Evolutionary conservation across 35 echinoderm and acorn worm genomes (phyloP).

Genomic region (Lytechinus variegatus): DNA sequence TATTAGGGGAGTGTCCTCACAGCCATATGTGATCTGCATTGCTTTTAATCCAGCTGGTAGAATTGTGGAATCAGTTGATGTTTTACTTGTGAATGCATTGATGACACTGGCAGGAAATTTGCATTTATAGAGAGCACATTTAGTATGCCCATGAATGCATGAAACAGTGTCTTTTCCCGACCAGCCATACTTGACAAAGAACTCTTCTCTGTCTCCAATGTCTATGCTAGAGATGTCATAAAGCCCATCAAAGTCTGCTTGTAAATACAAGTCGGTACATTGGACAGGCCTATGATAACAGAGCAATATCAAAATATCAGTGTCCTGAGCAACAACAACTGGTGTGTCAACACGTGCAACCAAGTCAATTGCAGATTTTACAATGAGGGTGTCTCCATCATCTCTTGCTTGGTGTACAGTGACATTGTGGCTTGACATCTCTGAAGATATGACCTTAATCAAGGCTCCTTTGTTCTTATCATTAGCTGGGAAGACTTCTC

Average conservation of each 20-base stretch:
- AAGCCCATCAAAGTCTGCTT: conserved; percentile 71
- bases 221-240: conserved; percentile 73
- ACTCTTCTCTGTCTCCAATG: conserved; percentile 61
- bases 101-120: conserved; percentile 72
- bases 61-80: conserved; percentile 60
- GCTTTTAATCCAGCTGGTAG: conserved; percentile 47
- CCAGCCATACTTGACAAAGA: conserved; percentile 79
- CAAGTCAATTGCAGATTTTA: conserved; percentile 65
- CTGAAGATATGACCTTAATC: conserved; percentile 49
- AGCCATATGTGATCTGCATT: conserved; percentile 59
- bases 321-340: conserved; percentile 66
- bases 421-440: conserved; percentile 52
- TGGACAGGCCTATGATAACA: conserved; percentile 63
- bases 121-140: conserved; percentile 76
- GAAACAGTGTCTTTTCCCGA: conserved; percentile 81
- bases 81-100: conserved; percentile 63
- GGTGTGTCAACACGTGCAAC: conserved; percentile 33
- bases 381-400: conserved; percentile 77
- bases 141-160: conserved; percentile 71
- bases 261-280: conserved; percentile 58
- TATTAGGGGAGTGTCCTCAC: conserved; percentile 34
- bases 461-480: conserved; percentile 70
- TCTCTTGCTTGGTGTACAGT: conserved; percentile 73
- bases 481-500: conserved; percentile 73
- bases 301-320: conserved; percentile 73